Evolutionary conservation across 2,113 vertebrate genomes (phyloP), one percentile per base, ranked within the genome.

Genomic region (Dicrurus megarhynchus): DNA sequence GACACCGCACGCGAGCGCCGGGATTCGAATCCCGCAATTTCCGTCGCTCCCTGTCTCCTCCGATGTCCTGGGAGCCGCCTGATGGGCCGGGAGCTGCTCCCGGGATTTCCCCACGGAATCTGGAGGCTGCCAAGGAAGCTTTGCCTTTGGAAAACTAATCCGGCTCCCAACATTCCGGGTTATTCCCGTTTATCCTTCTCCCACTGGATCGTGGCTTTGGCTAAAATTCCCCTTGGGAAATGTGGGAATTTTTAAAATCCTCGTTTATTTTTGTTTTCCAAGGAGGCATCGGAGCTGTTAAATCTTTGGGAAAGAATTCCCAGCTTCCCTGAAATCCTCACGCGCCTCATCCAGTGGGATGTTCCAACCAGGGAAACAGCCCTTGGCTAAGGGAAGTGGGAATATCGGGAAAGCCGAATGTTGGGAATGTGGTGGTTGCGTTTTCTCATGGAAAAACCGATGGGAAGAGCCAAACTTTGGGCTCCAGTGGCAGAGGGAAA

Each of bases 1-100:
- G 49, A 24, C 76, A 3, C 30, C 1, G 50, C 10, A 16, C 50
- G 50, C 24, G 14, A 50, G 49, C 6, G 8, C 23, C 5, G 15
- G 76, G 49, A 35, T 35, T 3, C 0, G 7, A 0, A 20, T 67
- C 63, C 61, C 13, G 1, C 3, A 0, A 4, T 32, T 68, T 4
- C 52, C 63, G 2, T 22, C 5, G 7, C 7, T 32, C 1, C 22
- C 78, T 33, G 52, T 47, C 63, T 2, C 2, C 22, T 56, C 63
- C 6, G 4, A 47, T 81, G 13, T 39, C 42, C 52, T 10, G 50
- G 60, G 61, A 80, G 61, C 33, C 8, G 1, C 46, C 35, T 41
- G 75, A 63, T 0, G 75, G 10, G 28, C 74, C 19, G 3, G 19
- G 60, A 64, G 24, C 49, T 0, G 6, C 64, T 68, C n/a, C 78